These are phyloP conservation scores for Oxyruncus cristatus DNA, from an alignment of 2,113 vertebrate genomes.

Conservation along the genomic window DNA sequence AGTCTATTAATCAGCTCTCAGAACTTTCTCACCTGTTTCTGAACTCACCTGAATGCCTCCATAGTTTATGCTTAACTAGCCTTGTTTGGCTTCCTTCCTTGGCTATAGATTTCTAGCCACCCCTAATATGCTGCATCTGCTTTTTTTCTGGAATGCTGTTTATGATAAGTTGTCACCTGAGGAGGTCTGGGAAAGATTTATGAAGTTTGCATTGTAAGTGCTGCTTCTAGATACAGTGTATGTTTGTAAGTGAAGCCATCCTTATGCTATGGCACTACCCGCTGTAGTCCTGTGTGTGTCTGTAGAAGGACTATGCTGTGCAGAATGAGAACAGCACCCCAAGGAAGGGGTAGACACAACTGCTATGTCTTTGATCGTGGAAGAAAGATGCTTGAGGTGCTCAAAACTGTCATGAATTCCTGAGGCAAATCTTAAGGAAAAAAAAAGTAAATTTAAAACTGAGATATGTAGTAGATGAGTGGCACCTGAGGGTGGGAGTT, in stretches of 20 bases:
- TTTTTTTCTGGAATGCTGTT: not conserved
- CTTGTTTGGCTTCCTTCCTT: not conserved
- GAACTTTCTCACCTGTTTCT: not conserved
- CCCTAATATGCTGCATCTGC: not conserved
- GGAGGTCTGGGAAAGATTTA: not conserved
- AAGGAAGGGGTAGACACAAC: not conserved
- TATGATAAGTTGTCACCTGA: not conserved
- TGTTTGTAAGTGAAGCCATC: not conserved
- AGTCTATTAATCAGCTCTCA: not conserved
- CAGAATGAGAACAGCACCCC: not conserved
- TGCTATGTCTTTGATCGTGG: not conserved
- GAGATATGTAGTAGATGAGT: fast-evolving
- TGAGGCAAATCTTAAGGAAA: not conserved
- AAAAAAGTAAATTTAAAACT: not conserved
- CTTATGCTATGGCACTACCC: not conserved
- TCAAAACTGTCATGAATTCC: not conserved
- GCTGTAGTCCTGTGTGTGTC: not conserved
- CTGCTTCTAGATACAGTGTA: not conserved
- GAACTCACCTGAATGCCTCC: not conserved
- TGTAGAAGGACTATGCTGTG: not conserved
- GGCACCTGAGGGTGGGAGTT: not conserved
- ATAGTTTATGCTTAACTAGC: not conserved
- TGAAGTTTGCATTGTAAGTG: not conserved
- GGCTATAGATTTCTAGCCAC: not conserved
- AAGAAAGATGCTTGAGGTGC: not conserved